Conservation (phyloP, 2,113 vertebrate genomes). For the Nothobranchius kuhntae region DNA sequence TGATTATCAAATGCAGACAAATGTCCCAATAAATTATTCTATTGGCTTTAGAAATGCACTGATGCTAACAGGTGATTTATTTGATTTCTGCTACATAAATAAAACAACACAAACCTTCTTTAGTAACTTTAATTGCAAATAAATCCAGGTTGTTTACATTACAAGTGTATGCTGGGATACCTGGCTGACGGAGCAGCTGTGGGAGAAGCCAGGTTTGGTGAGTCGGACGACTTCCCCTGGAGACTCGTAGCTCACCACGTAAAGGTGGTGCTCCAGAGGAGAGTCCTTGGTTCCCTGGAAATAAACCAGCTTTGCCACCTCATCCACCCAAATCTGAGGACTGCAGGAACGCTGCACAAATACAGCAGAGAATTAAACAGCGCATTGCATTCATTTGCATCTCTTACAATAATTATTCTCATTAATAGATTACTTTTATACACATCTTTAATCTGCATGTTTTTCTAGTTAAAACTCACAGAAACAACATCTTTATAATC, state of each 20-base stretch:
- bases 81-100: too few relatives aligned
- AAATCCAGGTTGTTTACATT: too few relatives aligned
- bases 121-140: neutral
- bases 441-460: neutral
- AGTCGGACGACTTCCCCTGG: conserved; percentile 88
- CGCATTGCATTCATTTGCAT: too few relatives aligned
- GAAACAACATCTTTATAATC: neutral
- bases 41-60: neutral
- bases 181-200: conserved; percentile 95
- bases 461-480: neutral
- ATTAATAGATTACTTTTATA: neutral
- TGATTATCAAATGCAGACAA: too few relatives aligned
- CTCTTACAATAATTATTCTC: neutral
- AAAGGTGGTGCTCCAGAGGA: conserved; percentile 92
- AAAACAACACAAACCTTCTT: neutral
- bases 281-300: conserved; percentile 95
- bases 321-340: conserved; percentile 91
- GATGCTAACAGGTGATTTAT: neutral
- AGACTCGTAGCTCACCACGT: conserved; percentile 87
- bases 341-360: conserved; percentile 54
- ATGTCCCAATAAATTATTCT: neutral
- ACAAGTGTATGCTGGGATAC: conserved; percentile 54
- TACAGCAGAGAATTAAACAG: neutral
- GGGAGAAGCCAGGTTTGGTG: conserved; percentile 90
- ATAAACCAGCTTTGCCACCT: conserved; percentile 88